These are phyloP conservation scores for Epizoanthus rinbou DNA, from an alignment of 92 coral and sea anemone genomes.

Conservation along the genomic window DNA sequence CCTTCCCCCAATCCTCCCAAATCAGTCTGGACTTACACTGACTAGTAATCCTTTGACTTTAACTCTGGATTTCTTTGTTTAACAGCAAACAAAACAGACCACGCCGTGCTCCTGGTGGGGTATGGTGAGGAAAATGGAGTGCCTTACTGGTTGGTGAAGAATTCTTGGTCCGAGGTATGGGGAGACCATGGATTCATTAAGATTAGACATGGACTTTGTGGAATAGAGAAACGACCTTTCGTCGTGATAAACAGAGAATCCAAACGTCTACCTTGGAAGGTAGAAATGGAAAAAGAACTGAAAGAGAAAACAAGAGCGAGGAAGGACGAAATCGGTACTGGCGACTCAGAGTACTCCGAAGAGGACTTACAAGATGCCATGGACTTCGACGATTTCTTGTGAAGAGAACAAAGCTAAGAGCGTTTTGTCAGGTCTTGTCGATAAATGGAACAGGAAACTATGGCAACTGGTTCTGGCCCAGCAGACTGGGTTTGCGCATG, in stretches of 20 bases:
- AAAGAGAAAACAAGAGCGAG: constrained; percentile 27
- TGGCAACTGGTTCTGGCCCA: not conserved
- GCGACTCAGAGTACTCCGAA: not conserved
- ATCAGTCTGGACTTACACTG: too few relatives aligned
- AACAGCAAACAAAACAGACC: constrained; percentile 91
- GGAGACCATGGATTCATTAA: constrained; percentile 88
- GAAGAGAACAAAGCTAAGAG: not conserved
- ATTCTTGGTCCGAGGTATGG: constrained; percentile 94
- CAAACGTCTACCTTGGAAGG: constrained; percentile 81
- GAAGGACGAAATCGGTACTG: constrained; percentile 19
- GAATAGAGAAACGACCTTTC: constrained; percentile 87
- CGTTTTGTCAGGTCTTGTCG: not conserved
- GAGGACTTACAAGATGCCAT: not conserved
- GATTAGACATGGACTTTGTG: constrained; percentile 86
- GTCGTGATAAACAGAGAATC: constrained; percentile 77
- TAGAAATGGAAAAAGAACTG: constrained; percentile 46
- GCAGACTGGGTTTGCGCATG: too few relatives aligned
- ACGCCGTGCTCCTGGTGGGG: constrained; percentile 86
- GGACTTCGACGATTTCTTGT: constrained; percentile 18
- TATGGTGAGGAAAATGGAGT: constrained; percentile 80
- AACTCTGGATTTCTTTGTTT: not conserved
- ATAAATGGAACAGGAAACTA: not conserved
- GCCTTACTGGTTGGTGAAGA: constrained; percentile 90
- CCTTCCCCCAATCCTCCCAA: too few relatives aligned
- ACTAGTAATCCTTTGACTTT: too few relatives aligned